Base-by-base conservation (phyloP, 37 sponge, comb jelly and placozoan species). In the Crambe crambe region DNA sequence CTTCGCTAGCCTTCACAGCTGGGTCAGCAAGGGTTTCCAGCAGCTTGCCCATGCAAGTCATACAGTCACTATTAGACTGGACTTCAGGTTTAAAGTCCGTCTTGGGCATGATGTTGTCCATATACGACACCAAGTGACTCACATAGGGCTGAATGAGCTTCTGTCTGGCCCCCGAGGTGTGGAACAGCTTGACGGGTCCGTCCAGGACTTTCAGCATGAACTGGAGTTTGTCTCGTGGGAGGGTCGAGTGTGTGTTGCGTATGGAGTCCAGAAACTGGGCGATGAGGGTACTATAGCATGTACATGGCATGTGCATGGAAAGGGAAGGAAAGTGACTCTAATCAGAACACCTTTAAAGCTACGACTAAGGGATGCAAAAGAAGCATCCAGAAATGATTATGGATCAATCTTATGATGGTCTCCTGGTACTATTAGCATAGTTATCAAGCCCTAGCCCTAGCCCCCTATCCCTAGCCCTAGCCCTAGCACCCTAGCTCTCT, bases 201-300 rank as follows among this genome's bases (percentile, higher is more conserved):
- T 84, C 56, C 29, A 90, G 40, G 17, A 90, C 35, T 1, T 34
- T n/a, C 41, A 68, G 66, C 27, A 90, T 81, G 37, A 90, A 90
- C 18, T 2, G 30, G 1, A 85, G 75, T 36, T 80, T 84, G 68
- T 80, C 76, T 1, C 21, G 57, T 0, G 79, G 73, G 0, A 85
- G 61, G 34, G 77, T 37, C 12, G 34, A 23, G 37, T 89, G 69
- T n/a, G 42, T 73, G 71, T 77, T 78, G 12, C 62, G 59, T 0
- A 83, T 38, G 1, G 85, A 79, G 70, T 80, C 34, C 41, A 89
- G 75, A 20, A 89, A 40, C 0, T 74, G 42, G 4, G 84, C 37
- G 9, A 83, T 22, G 31, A 80, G 59, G 3, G 47, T 6, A 15
- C 88, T 87, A 57, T 8, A 34, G 17, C 63, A 47, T 0, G 62